phyloP scores from a whole-genome alignment of 2,113 vertebrate species.

The Ctenomys sociabilis region DNA sequence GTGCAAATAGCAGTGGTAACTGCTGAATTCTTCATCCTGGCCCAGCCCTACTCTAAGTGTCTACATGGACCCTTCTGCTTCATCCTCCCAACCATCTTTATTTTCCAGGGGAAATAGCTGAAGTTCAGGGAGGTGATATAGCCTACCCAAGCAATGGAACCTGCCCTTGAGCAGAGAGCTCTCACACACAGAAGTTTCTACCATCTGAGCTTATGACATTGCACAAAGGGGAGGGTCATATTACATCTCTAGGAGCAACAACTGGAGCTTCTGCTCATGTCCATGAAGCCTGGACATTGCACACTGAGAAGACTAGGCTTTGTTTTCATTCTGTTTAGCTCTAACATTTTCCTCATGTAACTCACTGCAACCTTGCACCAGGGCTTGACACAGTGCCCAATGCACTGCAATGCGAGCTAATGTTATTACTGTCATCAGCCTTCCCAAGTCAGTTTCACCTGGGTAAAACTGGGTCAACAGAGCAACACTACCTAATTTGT shows the following conservation, averaged over 20 bases:
- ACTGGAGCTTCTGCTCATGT: not conserved
- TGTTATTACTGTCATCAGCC: not conserved
- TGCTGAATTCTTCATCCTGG: not conserved
- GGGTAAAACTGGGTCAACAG: not conserved
- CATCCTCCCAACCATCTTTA: not conserved
- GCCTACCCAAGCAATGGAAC: not conserved
- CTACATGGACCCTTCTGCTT: not conserved
- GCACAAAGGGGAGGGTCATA: not conserved
- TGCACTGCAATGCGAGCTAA: not conserved
- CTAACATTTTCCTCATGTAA: not conserved
- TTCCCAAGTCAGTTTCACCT: not conserved
- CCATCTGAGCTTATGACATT: not conserved
- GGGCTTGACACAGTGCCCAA: not conserved
- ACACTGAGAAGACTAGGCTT: not conserved
- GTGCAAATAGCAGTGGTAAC: not conserved
- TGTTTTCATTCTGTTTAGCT: not conserved
- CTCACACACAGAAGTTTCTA: not conserved
- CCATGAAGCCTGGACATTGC: not conserved
- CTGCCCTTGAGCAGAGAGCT: not conserved
- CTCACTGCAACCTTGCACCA: not conserved
- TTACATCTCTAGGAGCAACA: not conserved
- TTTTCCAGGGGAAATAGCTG: conserved; percentile 4
- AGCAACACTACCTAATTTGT: not conserved
- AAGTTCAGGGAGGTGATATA: not conserved
- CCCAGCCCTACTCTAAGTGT: not conserved